These are phyloP conservation scores for Cherax destructor DNA, from an alignment of 1,140 invertebrate species.

Conservation along the genomic window DNA sequence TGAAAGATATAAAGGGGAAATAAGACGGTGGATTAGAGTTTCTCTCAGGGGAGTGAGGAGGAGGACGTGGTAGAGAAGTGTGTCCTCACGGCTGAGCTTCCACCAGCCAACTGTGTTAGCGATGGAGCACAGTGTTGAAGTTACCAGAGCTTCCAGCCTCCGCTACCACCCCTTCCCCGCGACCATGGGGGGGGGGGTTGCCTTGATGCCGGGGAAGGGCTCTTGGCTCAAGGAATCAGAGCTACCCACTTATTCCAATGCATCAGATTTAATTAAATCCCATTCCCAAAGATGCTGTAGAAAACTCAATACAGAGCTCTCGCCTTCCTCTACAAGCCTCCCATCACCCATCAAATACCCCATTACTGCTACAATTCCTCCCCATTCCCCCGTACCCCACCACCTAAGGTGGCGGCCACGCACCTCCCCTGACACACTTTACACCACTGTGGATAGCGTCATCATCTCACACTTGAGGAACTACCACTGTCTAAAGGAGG, in stretches of 20 bases:
- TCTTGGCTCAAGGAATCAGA: background rate
- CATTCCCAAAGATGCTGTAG: no score
- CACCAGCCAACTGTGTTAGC: conserved; percentile 42
- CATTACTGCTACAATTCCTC: no score
- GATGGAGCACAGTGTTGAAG: background rate
- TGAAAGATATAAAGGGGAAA: no score
- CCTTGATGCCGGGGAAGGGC: no score
- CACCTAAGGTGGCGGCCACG: conserved; percentile 3
- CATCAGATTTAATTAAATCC: no score
- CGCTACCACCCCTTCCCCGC: no score
- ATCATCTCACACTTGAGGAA: conserved; percentile 6
- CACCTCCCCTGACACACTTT: conserved; percentile 42
- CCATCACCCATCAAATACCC: background rate
- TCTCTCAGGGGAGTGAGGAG: background rate
- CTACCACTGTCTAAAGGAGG: background rate
- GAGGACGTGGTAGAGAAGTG: background rate
- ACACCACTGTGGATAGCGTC: conserved; percentile 22
- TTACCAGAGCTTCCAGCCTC: background rate
- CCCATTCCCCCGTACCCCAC: no score
- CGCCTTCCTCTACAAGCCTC: background rate
- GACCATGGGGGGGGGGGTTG: no score
- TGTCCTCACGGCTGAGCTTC: conserved; percentile 17
- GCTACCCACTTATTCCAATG: background rate
- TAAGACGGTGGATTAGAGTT: background rate
- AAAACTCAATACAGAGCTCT: no score